These are phyloP conservation scores for Hemicordylus capensis DNA, from an alignment of 2,113 vertebrate genomes.

Conservation along the genomic window DNA sequence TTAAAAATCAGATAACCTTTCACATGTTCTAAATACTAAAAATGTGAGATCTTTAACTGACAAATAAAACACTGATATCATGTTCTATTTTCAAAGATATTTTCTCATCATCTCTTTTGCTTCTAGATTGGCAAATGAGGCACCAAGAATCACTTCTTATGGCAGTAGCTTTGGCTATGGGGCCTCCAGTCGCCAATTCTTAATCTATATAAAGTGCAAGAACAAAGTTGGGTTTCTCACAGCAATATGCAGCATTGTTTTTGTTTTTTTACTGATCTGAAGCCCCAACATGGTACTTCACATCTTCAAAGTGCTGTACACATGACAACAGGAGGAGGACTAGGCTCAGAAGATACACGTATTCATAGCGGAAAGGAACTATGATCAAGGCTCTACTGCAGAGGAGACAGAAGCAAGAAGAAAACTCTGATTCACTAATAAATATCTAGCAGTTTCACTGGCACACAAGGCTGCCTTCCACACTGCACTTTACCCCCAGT, in stretches of 20 bases:
- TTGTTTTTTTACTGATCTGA: background rate
- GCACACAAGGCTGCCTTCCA: background rate
- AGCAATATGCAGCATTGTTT: background rate
- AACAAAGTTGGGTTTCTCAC: background rate
- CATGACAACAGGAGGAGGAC: background rate
- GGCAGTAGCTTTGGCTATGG: background rate
- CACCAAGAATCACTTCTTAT: no score
- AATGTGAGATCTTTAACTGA: background rate
- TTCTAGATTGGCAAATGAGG: no score
- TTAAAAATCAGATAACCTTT: conserved; percentile 8
- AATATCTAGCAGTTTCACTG: background rate
- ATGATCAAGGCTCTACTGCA: background rate
- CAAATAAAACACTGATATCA: background rate
- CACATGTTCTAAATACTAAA: background rate
- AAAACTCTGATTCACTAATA: background rate
- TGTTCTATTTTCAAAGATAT: background rate
- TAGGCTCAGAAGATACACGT: background rate
- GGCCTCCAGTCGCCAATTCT: background rate
- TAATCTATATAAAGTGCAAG: background rate
- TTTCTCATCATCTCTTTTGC: background rate
- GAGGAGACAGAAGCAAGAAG: background rate
- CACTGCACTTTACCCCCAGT: background rate
- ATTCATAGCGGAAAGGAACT: conserved; percentile 7
- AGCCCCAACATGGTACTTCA: conserved; percentile 19
- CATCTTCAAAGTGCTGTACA: conserved; percentile 21